These are phyloP conservation scores for Philhelius pedissequus DNA, from an alignment of 2,888 invertebrate species.

Conservation along the genomic window DNA sequence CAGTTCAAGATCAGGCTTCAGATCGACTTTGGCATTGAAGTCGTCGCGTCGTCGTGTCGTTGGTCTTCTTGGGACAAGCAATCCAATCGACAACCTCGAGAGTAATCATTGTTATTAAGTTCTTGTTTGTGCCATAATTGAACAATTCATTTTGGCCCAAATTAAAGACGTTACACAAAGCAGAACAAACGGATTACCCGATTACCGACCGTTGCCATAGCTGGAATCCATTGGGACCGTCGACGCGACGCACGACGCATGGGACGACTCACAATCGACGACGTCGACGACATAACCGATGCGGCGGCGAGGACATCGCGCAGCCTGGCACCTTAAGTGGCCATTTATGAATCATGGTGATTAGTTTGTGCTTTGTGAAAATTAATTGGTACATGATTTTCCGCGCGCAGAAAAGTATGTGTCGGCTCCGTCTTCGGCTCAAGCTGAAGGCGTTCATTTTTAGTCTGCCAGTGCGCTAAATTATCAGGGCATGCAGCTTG, in stretches of 20 bases:
- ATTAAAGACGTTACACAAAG: slow-evolving; percentile 55
- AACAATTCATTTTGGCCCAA: slow-evolving; percentile 71
- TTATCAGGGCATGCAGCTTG: slow-evolving; percentile 62
- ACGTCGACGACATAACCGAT: not conserved
- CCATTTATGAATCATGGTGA: slow-evolving; percentile 68
- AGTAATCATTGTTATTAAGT: slow-evolving; percentile 71
- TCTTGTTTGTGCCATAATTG: slow-evolving; percentile 72
- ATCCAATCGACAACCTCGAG: slow-evolving; percentile 47
- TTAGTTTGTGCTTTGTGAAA: slow-evolving; percentile 70
- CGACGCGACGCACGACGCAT: not conserved
- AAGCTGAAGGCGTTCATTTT: slow-evolving; percentile 21
- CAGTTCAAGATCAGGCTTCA: not conserved
- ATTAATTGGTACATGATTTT: slow-evolving; percentile 70
- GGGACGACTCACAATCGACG: not conserved
- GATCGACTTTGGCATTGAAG: not conserved
- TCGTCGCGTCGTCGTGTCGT: not conserved
- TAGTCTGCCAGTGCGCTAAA: slow-evolving; percentile 2
- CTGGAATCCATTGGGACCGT: slow-evolving; percentile 6
- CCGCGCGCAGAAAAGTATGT: slow-evolving; percentile 42
- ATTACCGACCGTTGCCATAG: slow-evolving; percentile 15
- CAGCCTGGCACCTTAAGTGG: slow-evolving; percentile 57
- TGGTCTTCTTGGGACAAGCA: not conserved
- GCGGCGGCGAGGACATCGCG: slow-evolving; percentile 25
- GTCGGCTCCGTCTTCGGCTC: not conserved
- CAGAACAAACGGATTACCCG: slow-evolving; percentile 54